phyloP scores from a whole-genome alignment of 2,888 invertebrate species.

The Notodonta ziczac region DNA sequence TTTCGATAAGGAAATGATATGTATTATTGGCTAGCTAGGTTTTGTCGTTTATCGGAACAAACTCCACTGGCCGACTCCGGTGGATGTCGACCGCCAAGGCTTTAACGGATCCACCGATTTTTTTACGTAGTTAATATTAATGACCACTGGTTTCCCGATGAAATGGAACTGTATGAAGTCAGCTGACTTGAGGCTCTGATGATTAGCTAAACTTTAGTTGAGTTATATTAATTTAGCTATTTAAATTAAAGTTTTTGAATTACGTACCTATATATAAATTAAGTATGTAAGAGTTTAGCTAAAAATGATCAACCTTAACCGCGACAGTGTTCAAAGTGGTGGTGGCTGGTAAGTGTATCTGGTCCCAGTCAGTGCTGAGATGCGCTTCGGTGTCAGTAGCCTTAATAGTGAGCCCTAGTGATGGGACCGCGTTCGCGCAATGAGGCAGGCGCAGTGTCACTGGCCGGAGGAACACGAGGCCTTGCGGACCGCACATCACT shows the following conservation, averaged over 20 bases:
- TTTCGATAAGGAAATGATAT: too few relatives aligned
- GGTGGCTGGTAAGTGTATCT: conserved; percentile 92
- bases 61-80: too few relatives aligned
- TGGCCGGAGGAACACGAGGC: conserved; percentile 94
- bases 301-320: conserved; percentile 96
- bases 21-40: too few relatives aligned
- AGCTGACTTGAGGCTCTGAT: too few relatives aligned
- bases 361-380: conserved; percentile 93
- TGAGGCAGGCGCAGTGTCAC: conserved; percentile 96
- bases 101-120: too few relatives aligned
- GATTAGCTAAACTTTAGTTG: not conserved
- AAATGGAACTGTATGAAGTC: too few relatives aligned
- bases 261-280: too few relatives aligned
- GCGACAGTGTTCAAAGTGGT: conserved; percentile 94
- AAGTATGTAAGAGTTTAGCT: conserved; percentile 11
- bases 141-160: too few relatives aligned
- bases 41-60: too few relatives aligned
- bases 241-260: too few relatives aligned
- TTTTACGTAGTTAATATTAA: too few relatives aligned
- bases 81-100: too few relatives aligned
- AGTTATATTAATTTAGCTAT: not conserved
- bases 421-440: conserved; percentile 91
- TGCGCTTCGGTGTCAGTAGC: conserved; percentile 93
- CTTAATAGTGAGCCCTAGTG: conserved; percentile 90
- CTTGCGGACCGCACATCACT: conserved; percentile 98